Base-by-base conservation (phyloP, 2,797 vertebrate species). In the Cyprinodon diabolis region DNA sequence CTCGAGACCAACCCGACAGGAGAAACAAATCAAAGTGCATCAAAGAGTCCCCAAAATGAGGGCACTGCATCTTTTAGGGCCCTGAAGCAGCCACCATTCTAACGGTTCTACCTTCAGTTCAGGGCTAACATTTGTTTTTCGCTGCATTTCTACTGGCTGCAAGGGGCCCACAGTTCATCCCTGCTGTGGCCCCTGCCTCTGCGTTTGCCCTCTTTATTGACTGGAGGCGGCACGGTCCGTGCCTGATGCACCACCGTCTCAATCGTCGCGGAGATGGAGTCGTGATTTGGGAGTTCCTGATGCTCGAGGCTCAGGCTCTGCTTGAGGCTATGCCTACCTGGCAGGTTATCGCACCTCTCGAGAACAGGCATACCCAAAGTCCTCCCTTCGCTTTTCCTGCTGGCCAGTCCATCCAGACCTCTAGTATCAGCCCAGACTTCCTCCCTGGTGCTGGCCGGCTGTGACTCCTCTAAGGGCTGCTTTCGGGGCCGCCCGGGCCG, bases 171-270 rank as follows among this genome's bases (percentile, higher is more conserved):
- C 80, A 94, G 85, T 86, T 92, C 91, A 68, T 92, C 91, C 95
- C 1, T 93, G 94, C 91, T 96, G 3, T 91, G 95, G 47, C 91
- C 96, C 84, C 95, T 92, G 79, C 95, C 93, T 78, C 96, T 95
- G 78, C 97, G 93, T 75, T 91, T 94, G 51, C 94, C 93, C 91
- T 94, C 89, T 86, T 90, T 90, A 55, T 25, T 65, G 21, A 79
- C 79, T 71, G 71, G 71, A 0, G 81, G 85, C 75, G 89, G 84
- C 71, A 91, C 83, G 12, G 87, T 85, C 76, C 96, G 92, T 23
- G 97, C 97, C 94, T 97, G 97, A 79, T 98, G 96, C 87, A 99
- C 96, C 85, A 99, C 98, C 0, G 96, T 96, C 89, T 99, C 98
- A 0, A 99, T 99, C 76, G 97, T 97, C 74, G 97, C 97, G 82